Evolutionary conservation across 2,888 invertebrate genomes (phyloP), one percentile per base, ranked within the genome.

Genomic region (Kuschelorhynchus macadamiae): DNA sequence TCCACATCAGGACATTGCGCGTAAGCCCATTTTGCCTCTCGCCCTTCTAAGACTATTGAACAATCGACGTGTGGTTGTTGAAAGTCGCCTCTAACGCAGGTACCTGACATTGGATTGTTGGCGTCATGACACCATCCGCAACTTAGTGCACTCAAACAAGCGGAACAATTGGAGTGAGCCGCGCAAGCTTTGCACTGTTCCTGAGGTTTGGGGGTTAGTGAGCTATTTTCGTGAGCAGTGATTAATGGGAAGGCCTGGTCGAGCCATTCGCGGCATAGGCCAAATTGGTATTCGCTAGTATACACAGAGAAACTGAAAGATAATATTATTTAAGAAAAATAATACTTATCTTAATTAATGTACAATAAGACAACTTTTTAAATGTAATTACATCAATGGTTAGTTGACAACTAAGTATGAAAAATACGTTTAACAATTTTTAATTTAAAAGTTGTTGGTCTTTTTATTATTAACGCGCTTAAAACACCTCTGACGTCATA

Each of bases 71-170:
- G 90, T 0, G 96, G 91, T 16, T 91, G 90, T 78, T 92, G 91
- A 77, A 95, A 96, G 79, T 96, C 95, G 1, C 96, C 96, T 75
- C 92, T 91, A 55, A 93, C 91, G 78, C 96, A 94, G n/a, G 88
- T 86, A 7, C 97, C 97, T 71, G 92, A 90, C 71, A 94, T 94
- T 0, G 96, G 96, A 84, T 97, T 96, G 56, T 92, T 91, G 17
- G 89, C 86, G 74, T 93, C 93, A 79, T 94, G 94, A 81, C 96
- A 96, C 97, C 97, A 97, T 5, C 97, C 97, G 83, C 97, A 97
- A 67, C 94, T 93, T 76, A 96, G 87, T 14, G 93, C 91, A 59
- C 90, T 88, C 70, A 97, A 84, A 79, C 97, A 97, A 3, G 89
- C 87, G 0, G 92, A 88, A 79, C 95, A 95, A 77, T 93, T 92